These are phyloP conservation scores for Megaceryle alcyon DNA, from an alignment of 2,797 vertebrate genomes.

Conservation along the genomic window DNA sequence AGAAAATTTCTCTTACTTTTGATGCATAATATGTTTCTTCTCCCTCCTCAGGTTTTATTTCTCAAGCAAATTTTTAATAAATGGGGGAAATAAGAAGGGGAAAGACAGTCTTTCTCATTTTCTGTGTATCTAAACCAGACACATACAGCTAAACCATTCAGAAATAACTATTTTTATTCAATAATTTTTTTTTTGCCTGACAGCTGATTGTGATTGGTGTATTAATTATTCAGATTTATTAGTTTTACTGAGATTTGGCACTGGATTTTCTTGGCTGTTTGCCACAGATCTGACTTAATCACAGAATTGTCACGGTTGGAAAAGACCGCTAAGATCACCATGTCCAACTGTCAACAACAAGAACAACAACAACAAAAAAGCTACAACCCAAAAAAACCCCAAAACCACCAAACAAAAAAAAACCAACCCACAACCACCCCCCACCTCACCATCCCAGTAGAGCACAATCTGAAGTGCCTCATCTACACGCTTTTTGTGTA, in stretches of 20 bases:
- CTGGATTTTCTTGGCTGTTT: not conserved
- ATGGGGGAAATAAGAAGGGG: not conserved
- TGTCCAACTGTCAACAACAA: too few species aligned
- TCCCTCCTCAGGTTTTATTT: not conserved
- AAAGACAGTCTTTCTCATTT: not conserved
- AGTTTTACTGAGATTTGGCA: not conserved
- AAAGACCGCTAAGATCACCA: too few species aligned
- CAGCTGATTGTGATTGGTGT: not conserved
- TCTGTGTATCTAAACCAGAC: not conserved
- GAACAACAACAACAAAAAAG: too few species aligned
- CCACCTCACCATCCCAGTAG: too few species aligned
- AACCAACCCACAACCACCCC: too few species aligned
- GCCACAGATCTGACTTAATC: not conserved
- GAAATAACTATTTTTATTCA: not conserved
- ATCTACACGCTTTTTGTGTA: too few species aligned
- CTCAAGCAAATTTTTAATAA: conserved; percentile 6
- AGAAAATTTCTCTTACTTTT: conserved; percentile 17
- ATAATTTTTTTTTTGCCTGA: not conserved
- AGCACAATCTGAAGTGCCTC: too few species aligned
- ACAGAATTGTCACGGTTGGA: too few species aligned
- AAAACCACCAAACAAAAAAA: too few species aligned
- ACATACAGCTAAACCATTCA: not conserved
- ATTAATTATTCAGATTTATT: conserved; percentile 14
- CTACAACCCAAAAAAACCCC: too few species aligned
- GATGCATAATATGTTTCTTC: not conserved